A percentile compares a stretch with the other conserved stretches of the same genome.
Conservation (phyloP, 2,888 invertebrate genomes). For the Micoletzkya japonica region DNA sequence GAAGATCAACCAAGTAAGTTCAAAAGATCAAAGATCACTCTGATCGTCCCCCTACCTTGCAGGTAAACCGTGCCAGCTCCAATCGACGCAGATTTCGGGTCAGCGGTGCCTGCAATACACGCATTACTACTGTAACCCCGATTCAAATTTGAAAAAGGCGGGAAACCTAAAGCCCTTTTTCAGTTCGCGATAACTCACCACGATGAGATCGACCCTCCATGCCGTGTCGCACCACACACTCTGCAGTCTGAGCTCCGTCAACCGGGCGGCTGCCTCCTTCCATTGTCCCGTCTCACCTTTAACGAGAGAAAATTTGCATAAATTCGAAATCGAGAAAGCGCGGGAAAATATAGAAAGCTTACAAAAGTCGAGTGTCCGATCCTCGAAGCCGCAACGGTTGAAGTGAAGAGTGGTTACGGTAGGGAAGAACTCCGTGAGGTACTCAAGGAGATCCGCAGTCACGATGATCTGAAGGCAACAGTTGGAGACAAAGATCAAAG, state of each 20-base stretch:
- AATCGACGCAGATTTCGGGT: conserved; percentile 1
- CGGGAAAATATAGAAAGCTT: no score
- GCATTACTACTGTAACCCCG: not conserved
- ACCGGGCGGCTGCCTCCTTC: conserved; percentile 1
- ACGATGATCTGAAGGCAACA: conserved; percentile 22
- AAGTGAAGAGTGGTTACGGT: conserved; percentile 7
- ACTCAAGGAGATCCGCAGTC: conserved; percentile 5
- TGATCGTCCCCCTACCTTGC: conserved; percentile 1
- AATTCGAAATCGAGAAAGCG: no score
- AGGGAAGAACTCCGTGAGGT: not conserved
- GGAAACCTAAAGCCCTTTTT: not conserved
- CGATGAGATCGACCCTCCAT: not conserved
- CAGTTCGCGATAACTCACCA: conserved; percentile 1
- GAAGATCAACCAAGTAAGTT: not conserved
- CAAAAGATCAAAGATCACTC: not conserved
- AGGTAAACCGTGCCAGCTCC: conserved; percentile 13
- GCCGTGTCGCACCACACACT: conserved; percentile 9
- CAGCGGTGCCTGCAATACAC: conserved; percentile 10
- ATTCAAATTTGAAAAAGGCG: not conserved
- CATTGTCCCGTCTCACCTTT: not conserved
- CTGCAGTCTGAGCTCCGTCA: not conserved
- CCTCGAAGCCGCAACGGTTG: conserved; percentile 20
- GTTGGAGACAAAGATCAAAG: no score
- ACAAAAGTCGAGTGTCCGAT: conserved; percentile 14
- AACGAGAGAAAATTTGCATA: not conserved